Percentiles rank a stretch among this genome's conserved stretches.
phyloP scores from a whole-genome alignment of 2,888 invertebrate genomes.

The Lasioglossum leucozonium region DNA sequence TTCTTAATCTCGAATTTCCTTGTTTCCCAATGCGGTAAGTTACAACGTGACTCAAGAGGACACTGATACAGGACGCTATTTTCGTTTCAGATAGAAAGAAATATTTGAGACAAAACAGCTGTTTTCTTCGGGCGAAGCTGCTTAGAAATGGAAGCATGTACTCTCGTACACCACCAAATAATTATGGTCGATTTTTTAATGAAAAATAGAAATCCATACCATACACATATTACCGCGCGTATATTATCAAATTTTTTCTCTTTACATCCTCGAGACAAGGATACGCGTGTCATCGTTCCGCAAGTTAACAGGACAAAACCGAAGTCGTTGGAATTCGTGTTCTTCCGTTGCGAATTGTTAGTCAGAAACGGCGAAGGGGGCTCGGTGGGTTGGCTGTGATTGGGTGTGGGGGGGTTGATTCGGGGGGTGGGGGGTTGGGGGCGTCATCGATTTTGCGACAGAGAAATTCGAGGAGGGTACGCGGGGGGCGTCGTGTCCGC shows the following conservation, averaged over 20 bases:
- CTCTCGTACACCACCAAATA: no score
- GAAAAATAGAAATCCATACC: background rate
- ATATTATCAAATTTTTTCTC: background rate
- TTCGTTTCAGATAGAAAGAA: background rate
- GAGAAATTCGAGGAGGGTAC: slow-evolving; percentile 25
- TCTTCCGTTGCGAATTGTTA: slow-evolving; percentile 10
- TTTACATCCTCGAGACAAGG: background rate
- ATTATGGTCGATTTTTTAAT: no score
- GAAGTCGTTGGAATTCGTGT: no score
- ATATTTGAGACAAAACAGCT: background rate
- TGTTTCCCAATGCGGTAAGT: background rate
- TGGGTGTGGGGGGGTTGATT: background rate
- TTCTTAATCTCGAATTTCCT: background rate
- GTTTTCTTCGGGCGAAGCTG: background rate
- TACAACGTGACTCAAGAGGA: no score
- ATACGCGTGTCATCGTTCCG: background rate
- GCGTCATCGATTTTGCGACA: slow-evolving; percentile 42
- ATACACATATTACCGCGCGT: background rate
- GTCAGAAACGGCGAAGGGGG: slow-evolving; percentile 3
- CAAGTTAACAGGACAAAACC: background rate
- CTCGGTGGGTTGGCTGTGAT: background rate
- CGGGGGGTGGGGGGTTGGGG: background rate
- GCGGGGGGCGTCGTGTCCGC: slow-evolving; percentile 35
- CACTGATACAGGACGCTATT: background rate
- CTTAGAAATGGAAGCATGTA: background rate